Conservation (phyloP, 2,888 invertebrate species). For the Drymonia ruficornis region DNA sequence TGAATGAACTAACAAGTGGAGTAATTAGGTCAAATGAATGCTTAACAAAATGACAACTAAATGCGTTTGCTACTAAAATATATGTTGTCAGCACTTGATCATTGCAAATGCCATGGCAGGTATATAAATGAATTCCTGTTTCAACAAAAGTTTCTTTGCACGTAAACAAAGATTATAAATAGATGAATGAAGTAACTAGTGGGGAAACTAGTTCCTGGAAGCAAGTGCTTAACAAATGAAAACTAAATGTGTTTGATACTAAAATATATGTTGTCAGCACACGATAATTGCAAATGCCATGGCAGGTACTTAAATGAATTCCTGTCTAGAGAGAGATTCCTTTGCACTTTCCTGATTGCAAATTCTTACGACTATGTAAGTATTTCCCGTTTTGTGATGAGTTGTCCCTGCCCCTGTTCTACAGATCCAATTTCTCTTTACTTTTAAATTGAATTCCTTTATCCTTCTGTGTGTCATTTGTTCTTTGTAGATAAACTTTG, state of each 20-base stretch:
- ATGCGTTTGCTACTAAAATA: conserved; percentile 43
- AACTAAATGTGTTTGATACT: conserved; percentile 42
- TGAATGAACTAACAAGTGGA: conserved; percentile 46
- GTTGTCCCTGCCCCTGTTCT: conserved; percentile 18
- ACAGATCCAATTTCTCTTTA: conserved; percentile 15
- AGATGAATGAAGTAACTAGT: conserved; percentile 44
- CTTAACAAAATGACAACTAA: conserved; percentile 39
- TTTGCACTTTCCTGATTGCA: conserved; percentile 5
- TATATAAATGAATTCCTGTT: conserved; percentile 21
- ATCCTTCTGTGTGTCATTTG: conserved; percentile 17
- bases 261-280: conserved; percentile 44
- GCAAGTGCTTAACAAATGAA: conserved; percentile 43
- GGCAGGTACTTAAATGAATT: too few relatives aligned
- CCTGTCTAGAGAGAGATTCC: too few relatives aligned
- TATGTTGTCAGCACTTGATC: conserved; percentile 42
- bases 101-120: conserved; percentile 30
- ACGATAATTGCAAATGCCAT: conserved; percentile 17
- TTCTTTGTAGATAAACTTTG: conserved; percentile 28
- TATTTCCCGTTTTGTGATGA: conserved; percentile 11
- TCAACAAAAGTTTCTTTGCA: conserved; percentile 35
- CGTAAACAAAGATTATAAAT: conserved; percentile 37
- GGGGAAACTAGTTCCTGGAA: conserved; percentile 50
- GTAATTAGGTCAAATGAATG: conserved; percentile 50
- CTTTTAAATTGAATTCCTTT: conserved; percentile 21
- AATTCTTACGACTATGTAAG: conserved; percentile 17